Evolutionary conservation across 2,113 vertebrate species (phyloP), one percentile per base, ranked within the genome.

Genomic region (Seriola quinqueradiata): DNA sequence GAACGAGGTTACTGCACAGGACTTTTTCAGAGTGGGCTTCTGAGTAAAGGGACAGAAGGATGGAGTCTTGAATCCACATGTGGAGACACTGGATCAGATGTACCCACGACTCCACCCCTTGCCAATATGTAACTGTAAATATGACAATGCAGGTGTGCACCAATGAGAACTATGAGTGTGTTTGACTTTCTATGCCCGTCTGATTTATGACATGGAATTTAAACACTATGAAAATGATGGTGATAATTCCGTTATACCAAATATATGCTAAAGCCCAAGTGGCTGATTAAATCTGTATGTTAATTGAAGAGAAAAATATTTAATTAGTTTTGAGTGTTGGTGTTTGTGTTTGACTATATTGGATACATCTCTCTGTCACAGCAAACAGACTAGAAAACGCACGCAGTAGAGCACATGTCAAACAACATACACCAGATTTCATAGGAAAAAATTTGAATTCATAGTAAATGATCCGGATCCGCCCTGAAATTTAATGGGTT

Each of bases 11-110:
- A 5, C 19, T 17, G 1, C n/a, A 7, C 0, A 8, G n/a, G 8
- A 38, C 54, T 10, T 63, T 87, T 42, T 58, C n/a, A 80, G 48
- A 76, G 52, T 4, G 32, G 38, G 38, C 32, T 36, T 12, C 8
- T 6, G 5, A 2, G 25, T 8, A 28, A 14, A 69, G 34, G 58
- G 25, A 57, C 40, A 8, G 52, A 65, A 60, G 52, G 4, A 28
- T 52, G 23, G 8, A 57, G 57, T 11, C 36, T 66, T 58, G 64
- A 64, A 50, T 58, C 46, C 32, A n/a, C 11, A 28, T 16, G 63
- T 55, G 57, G 19, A 65, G 52, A 36, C 46, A 9, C 40, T 42
- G 50, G 34, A 84, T 70, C 46, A 44, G 25, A 68, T 14, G 12
- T 0, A 8, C 4, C 17, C 9, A 4, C 55, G 12, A 69, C 75